These are phyloP conservation scores for Sebastes flavidus DNA, from an alignment of 2,797 vertebrate species.

Conservation along the genomic window DNA sequence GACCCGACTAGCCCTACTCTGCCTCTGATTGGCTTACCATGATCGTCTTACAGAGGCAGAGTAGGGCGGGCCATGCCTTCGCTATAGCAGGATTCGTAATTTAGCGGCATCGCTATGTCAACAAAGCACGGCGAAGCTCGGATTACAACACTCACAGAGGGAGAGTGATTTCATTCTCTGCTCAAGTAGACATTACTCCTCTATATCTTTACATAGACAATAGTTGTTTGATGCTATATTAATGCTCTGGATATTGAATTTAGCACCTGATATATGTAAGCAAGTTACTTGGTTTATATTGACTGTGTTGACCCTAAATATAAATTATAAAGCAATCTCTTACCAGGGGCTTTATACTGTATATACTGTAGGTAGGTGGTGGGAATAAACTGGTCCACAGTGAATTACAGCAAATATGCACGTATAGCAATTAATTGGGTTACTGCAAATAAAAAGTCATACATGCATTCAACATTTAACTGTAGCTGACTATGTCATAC, in stretches of 20 bases:
- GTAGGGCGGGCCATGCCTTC: too few relatives aligned
- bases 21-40: too few relatives aligned
- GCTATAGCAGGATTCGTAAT: too few relatives aligned
- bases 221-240: not conserved
- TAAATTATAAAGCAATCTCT: not conserved
- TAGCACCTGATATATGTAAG: not conserved
- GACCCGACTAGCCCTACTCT: too few relatives aligned
- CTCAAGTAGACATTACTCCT: too few relatives aligned
- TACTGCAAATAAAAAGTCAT: not conserved
- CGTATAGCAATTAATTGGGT: not conserved
- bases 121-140: too few relatives aligned
- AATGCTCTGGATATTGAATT: too few relatives aligned
- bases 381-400: not conserved
- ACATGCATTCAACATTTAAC: not conserved
- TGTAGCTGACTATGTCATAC: not conserved
- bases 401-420: not conserved
- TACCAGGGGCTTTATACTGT: not conserved
- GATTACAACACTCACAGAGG: too few relatives aligned
- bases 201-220: too few relatives aligned
- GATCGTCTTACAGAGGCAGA: too few relatives aligned
- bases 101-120: rapidly evolving
- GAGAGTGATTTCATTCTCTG: too few relatives aligned
- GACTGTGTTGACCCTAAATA: not conserved
- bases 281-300: slow-evolving; percentile 4
- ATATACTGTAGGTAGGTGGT: not conserved